phyloP scores from a whole-genome alignment of 2,797 vertebrate genomes.

The Hippocampus kuda region DNA sequence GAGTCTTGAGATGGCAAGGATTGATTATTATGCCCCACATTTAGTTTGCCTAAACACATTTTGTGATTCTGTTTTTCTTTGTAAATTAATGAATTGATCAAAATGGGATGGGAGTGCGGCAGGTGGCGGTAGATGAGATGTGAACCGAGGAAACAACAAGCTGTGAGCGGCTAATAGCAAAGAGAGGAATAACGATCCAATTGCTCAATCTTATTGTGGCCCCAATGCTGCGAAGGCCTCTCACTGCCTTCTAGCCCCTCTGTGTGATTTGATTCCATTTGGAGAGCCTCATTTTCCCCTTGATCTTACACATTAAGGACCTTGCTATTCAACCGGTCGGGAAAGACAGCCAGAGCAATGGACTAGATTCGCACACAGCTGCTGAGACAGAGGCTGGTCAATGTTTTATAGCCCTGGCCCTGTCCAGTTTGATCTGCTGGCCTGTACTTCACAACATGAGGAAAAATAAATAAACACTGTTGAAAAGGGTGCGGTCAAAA shows the following conservation, averaged over 20 bases:
- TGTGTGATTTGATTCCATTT: slow-evolving; percentile 67
- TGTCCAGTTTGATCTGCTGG: slow-evolving; percentile 49
- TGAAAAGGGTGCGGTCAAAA: slow-evolving; percentile 23
- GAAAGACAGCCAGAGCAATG: slow-evolving; percentile 45
- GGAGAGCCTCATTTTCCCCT: slow-evolving; percentile 68
- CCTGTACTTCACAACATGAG: slow-evolving; percentile 42
- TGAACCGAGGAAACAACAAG: slow-evolving; percentile 44
- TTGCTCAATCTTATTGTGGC: slow-evolving; percentile 60
- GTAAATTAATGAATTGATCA: slow-evolving; percentile 70
- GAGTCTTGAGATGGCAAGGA: slow-evolving; percentile 36
- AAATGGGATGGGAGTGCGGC: slow-evolving; percentile 33
- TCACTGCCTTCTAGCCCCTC: slow-evolving; percentile 49
- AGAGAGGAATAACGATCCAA: slow-evolving; percentile 70
- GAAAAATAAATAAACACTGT: slow-evolving; percentile 19
- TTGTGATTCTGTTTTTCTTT: slow-evolving; percentile 61
- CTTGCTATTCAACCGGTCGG: slow-evolving; percentile 56
- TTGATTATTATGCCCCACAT: slow-evolving; percentile 52
- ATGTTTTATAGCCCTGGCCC: slow-evolving; percentile 55
- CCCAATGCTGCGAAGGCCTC: slow-evolving; percentile 53
- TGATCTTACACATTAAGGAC: slow-evolving; percentile 66
- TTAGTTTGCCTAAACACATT: slow-evolving; percentile 54
- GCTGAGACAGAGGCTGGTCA: slow-evolving; percentile 51
- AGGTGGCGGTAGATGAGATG: slow-evolving; percentile 35
- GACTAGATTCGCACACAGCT: slow-evolving; percentile 59
- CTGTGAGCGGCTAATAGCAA: slow-evolving; percentile 61